Conservation (phyloP, 2,888 invertebrate genomes). For the Sepiola atlantica region DNA sequence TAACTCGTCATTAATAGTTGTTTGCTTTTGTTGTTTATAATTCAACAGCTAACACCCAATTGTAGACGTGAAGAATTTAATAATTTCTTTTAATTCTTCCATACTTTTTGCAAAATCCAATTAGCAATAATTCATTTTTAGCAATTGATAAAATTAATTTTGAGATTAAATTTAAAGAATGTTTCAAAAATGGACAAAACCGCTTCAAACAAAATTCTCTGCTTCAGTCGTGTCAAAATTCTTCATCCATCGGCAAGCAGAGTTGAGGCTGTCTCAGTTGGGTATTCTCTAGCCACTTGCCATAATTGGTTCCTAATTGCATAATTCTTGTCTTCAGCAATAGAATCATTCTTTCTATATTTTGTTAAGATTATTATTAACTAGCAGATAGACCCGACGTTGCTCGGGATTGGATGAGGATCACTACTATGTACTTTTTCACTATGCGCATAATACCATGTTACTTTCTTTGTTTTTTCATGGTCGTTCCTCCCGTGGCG, state of each 20-base stretch:
- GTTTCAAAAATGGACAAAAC: background rate
- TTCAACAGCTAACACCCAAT: background rate
- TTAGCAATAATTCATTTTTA: background rate
- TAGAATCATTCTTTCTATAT: background rate
- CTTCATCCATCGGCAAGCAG: background rate
- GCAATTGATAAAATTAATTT: background rate
- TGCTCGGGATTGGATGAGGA: too few species aligned
- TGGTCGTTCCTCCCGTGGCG: too few species aligned
- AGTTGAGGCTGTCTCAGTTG: background rate
- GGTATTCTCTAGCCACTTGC: background rate
- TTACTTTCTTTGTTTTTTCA: too few species aligned
- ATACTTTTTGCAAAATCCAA: background rate
- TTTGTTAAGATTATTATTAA: background rate
- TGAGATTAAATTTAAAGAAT: background rate
- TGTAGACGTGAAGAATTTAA: background rate
- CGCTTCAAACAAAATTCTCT: background rate
- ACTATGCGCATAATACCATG: too few species aligned
- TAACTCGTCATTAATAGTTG: background rate
- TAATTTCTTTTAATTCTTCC: background rate
- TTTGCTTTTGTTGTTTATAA: background rate
- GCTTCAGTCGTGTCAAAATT: background rate
- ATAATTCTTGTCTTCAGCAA: background rate
- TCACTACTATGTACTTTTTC: too few species aligned
- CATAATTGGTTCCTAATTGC: background rate
- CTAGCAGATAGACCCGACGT: background rate